Conservation (phyloP, 2,113 vertebrate species). For the Cisticola juncidis region DNA sequence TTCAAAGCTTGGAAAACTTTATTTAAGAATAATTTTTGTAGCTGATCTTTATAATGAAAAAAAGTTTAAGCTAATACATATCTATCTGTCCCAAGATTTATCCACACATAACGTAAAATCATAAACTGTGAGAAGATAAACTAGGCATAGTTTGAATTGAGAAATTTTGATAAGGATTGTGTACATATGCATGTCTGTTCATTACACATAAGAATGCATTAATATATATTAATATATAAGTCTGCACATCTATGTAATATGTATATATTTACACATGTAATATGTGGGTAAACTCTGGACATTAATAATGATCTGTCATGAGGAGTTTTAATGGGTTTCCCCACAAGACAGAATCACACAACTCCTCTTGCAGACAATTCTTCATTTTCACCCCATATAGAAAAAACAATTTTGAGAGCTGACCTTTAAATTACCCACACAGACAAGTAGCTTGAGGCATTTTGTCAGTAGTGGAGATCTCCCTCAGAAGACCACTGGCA, state of each 20-base stretch:
- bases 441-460: not conserved
- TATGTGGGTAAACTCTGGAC: not conserved
- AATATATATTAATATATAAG: not conserved
- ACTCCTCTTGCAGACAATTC: not conserved
- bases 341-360: not conserved
- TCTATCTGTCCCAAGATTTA: not conserved
- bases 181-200: not conserved
- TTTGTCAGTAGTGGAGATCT: not conserved
- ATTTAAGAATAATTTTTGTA: not conserved
- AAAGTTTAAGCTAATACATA: not conserved
- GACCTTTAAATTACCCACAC: not conserved
- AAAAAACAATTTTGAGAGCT: not conserved
- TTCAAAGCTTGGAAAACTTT: conserved; percentile 4
- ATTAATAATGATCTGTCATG: not conserved
- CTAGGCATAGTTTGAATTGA: not conserved
- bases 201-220: not conserved
- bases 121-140: not conserved
- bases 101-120: not conserved
- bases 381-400: not conserved
- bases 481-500: not conserved
- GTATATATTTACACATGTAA: not conserved
- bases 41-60: not conserved
- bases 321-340: not conserved
- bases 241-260: not conserved
- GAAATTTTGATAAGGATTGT: not conserved